A percentile compares a stretch with the other conserved stretches of the same genome.
phyloP scores from a whole-genome alignment of 1,140 invertebrate species.

The Apis mellifera region Amel_HAv3.1 CM009940.2:2898501-2899000 shows the following conservation, averaged over 20 bases:
- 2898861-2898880: background rate
- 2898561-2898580: too few species aligned
- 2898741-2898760: conserved; percentile 4
- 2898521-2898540: too few species aligned
- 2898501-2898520: too few species aligned
- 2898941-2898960: conserved; percentile 50
- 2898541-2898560: too few species aligned
- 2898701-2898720: background rate
- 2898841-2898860: background rate
- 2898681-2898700: background rate
- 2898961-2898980: conserved; percentile 21
- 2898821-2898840: conserved; percentile 17
- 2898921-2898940: conserved; percentile 31
- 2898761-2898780: background rate
- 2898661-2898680: background rate
- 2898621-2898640: conserved; percentile 29
- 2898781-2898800: background rate
- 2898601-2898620: conserved; percentile 22
- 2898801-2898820: background rate
- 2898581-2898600: too few species aligned
- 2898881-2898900: background rate
- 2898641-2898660: background rate
- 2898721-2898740: background rate
- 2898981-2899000: background rate
- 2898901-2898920: conserved; percentile 20